Conservation (phyloP, 1,140 invertebrate genomes). For the Bombus sylvicola region DNA sequence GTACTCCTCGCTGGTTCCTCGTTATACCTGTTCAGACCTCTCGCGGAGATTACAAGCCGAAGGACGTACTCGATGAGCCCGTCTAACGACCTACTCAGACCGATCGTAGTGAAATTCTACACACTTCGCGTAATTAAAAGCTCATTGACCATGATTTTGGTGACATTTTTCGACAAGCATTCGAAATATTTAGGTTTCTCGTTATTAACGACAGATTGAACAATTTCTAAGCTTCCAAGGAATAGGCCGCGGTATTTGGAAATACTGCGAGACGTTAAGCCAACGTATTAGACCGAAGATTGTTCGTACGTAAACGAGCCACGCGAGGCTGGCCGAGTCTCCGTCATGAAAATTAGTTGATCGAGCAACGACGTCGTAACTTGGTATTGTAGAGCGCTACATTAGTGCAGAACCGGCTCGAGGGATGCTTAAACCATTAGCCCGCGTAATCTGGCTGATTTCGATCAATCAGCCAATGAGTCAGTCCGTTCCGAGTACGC, state of each 20-base stretch:
- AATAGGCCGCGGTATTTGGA: background rate
- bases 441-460: conserved; percentile 21
- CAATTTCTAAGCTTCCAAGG: no score
- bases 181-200: background rate
- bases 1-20: conserved; percentile 4
- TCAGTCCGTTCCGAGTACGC: background rate
- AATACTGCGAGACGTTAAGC: no score
- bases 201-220: no score
- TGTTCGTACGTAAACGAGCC: background rate
- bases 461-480: conserved; percentile 18
- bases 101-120: conserved; percentile 23
- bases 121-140: conserved; percentile 11
- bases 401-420: background rate
- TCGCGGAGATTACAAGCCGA: conserved; percentile 39
- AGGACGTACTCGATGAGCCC: conserved; percentile 13
- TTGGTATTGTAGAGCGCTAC: background rate
- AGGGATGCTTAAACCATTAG: conserved; percentile 25
- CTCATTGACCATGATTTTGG: background rate
- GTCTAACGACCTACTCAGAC: conserved; percentile 31
- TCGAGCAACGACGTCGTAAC: background rate
- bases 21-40: conserved; percentile 37
- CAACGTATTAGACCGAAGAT: background rate
- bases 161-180: background rate
- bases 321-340: background rate
- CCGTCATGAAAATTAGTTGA: background rate